phyloP scores from a whole-genome alignment of 2,797 vertebrate species.

The Mionectes olivaceus region DNA sequence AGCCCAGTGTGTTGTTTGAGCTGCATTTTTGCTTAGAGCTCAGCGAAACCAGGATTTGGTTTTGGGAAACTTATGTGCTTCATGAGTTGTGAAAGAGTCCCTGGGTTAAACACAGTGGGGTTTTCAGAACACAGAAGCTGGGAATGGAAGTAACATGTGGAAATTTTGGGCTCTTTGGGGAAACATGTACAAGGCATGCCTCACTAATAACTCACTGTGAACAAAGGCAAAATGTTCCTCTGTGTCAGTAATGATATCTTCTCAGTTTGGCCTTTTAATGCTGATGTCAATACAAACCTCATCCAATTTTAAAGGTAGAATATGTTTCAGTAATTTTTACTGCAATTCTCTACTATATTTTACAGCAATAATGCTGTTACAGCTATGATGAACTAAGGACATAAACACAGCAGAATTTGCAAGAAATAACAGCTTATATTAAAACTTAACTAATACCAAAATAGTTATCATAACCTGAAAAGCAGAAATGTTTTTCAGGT shows the following conservation, averaged over 20 bases:
- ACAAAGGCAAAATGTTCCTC: slow-evolving; percentile 23
- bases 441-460: slow-evolving; percentile 28
- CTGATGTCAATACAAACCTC: background rate
- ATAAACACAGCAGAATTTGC: background rate
- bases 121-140: slow-evolving; percentile 17
- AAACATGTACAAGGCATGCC: slow-evolving; percentile 42
- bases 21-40: slow-evolving; percentile 40
- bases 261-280: slow-evolving; percentile 13
- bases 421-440: slow-evolving; percentile 27
- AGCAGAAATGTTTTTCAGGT: background rate
- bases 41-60: background rate
- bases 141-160: background rate
- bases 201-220: slow-evolving; percentile 37
- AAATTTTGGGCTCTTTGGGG: slow-evolving; percentile 37
- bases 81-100: slow-evolving; percentile 45
- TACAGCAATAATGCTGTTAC: background rate
- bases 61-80: slow-evolving; percentile 29
- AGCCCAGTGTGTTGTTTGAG: background rate
- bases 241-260: background rate
- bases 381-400: background rate
- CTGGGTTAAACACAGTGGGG: background rate
- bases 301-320: background rate
- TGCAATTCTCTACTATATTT: background rate
- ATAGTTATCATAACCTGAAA: background rate
- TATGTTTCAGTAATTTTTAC: background rate